phyloP scores from a whole-genome alignment of 2,888 invertebrate species.

The Tiphia femorata region DNA sequence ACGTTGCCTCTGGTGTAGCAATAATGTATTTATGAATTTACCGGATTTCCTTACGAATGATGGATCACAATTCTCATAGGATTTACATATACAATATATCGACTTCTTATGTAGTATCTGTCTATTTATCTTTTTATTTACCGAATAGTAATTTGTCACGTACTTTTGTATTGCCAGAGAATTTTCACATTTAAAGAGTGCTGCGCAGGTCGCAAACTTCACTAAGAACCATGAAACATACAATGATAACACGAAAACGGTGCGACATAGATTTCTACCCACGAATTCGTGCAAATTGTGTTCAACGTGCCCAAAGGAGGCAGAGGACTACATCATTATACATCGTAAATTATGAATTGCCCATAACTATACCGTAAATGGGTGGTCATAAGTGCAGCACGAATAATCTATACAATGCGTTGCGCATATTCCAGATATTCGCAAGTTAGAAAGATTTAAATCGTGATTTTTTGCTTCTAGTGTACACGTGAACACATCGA shows the following conservation, averaged over 20 bases:
- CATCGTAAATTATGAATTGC: conserved; percentile 23
- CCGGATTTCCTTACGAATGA: not conserved
- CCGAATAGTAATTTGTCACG: no score
- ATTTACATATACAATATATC: no score
- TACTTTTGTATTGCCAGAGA: no score
- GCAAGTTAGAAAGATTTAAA: conserved; percentile 24
- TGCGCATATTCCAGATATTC: conserved; percentile 5
- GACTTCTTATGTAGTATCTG: no score
- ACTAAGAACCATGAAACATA: no score
- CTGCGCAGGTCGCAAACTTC: no score
- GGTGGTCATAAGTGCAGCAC: conserved; percentile 15
- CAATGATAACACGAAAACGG: no score
- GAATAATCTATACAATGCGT: conserved; percentile 1
- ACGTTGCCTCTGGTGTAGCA: not conserved
- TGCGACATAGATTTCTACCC: conserved; percentile 3
- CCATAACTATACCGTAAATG: conserved; percentile 10
- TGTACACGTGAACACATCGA: conserved; percentile 10
- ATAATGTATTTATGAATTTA: not conserved
- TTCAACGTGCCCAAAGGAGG: conserved; percentile 38
- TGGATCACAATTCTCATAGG: not conserved
- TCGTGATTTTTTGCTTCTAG: conserved; percentile 29
- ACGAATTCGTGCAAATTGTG: conserved; percentile 29
- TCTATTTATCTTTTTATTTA: no score
- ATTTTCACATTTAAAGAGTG: no score
- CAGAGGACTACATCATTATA: conserved; percentile 26